Evolutionary conservation across 92 coral and sea anemone genomes (phyloP), one percentile per base, ranked within the genome.

Genomic region (Palythoa grandiflora): DNA sequence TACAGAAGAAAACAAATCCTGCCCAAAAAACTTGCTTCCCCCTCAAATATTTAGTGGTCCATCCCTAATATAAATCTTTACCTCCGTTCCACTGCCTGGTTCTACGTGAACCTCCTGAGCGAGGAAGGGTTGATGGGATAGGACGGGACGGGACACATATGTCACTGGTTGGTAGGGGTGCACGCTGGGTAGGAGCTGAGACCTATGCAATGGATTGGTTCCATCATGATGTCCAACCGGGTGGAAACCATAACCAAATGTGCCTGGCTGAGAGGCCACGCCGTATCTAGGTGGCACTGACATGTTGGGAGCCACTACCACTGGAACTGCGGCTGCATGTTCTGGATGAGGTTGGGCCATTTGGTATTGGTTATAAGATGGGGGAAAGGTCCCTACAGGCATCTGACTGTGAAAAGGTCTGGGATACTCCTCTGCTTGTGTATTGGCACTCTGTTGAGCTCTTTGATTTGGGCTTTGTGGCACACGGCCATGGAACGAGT

Each of bases 111-210:
- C 75, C 12, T 81, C 76, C 19, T 65, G 75, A 4, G 75, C 21
- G 20, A 81, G 20, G 35, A 63, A 81, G n/a, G 86, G 86, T 21
- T 48, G 85, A 37, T 61, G 76, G 20, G 74, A 15, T 20, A 80
- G 61, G 55, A 80, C 20, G 40, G 85, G 73, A 60, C 57, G 75
- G 57, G 75, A 71, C 9, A 81, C 44, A 9, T 63, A 63, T 3
- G 86, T 3, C 55, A 68, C 63, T 20, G 73, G 86, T 21, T 66
- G 86, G 55, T 81, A 81, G 44, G 86, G 3, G 10, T 81, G 86
- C 66, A 51, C 12, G 5, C 71, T 20, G 48, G 63, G 68, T 3
- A 77, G 40, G 6, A 54, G 44, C 40, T 77, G 66, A 14, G 83
- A 36, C 50, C 63, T 59, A 14, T 52, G 83, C 83, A 28, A 5